phyloP scores from a whole-genome alignment of 1,140 invertebrate genomes.

The Monochamus saltuarius region DNA sequence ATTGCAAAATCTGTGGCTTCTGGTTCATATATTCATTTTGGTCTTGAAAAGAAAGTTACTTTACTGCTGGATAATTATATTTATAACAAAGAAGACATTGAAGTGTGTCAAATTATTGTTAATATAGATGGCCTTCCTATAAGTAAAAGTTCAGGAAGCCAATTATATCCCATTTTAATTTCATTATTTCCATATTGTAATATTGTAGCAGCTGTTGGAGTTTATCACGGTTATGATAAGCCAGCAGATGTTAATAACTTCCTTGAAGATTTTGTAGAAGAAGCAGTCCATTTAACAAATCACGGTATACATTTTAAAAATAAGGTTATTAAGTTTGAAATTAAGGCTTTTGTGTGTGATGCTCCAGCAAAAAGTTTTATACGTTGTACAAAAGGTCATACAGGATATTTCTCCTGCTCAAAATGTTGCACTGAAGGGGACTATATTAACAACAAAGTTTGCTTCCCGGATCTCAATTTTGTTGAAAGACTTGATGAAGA shows the following conservation, averaged over 20 bases:
- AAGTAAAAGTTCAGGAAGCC: conserved; percentile 6
- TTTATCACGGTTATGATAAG: conserved; percentile 8
- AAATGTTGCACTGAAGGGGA: conserved; percentile 4
- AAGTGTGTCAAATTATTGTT: background rate
- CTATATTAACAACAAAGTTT: conserved; percentile 1
- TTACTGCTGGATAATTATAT: no score
- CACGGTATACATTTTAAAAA: background rate
- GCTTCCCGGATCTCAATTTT: conserved; percentile 3
- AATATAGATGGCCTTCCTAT: conserved; percentile 7
- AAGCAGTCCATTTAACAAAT: background rate
- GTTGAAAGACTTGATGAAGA: background rate
- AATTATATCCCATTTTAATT: conserved; percentile 5
- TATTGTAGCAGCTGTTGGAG: conserved; percentile 2
- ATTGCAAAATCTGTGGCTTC: no score
- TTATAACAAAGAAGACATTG: no score
- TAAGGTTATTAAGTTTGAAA: background rate
- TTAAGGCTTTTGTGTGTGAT: conserved; percentile 6
- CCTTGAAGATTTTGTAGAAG: background rate
- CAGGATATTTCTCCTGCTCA: background rate
- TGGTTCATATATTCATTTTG: background rate
- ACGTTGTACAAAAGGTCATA: conserved; percentile 3
- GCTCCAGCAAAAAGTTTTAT: background rate
- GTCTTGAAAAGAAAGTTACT: background rate
- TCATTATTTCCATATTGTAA: conserved; percentile 1
- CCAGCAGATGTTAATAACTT: conserved; percentile 4